A percentile compares a stretch with the other conserved stretches of the same genome.
Conservation (phyloP, 2,113 vertebrate genomes). For the Probosciger aterrimus region DNA sequence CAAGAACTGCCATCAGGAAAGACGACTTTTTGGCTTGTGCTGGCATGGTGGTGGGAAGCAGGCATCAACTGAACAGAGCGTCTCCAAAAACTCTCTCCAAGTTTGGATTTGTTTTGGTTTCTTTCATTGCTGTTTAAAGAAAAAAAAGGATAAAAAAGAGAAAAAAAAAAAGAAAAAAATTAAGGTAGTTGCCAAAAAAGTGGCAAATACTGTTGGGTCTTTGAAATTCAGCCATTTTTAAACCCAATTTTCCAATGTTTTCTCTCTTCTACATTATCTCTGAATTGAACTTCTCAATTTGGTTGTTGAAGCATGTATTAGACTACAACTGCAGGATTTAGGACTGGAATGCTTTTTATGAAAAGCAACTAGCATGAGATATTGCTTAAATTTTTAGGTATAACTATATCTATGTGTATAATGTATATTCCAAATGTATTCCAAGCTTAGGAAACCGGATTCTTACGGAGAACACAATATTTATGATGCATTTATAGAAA, state of each 20-base stretch:
- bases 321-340: slow-evolving; percentile 69
- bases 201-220: slow-evolving; percentile 74
- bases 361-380: slow-evolving; percentile 82
- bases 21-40: slow-evolving; percentile 59
- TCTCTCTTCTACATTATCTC: slow-evolving; percentile 58
- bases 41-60: slow-evolving; percentile 61
- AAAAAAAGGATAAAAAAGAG: not conserved
- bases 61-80: slow-evolving; percentile 57
- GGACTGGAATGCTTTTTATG: slow-evolving; percentile 77
- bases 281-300: slow-evolving; percentile 58
- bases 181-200: slow-evolving; percentile 73
- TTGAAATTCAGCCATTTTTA: slow-evolving; percentile 68
- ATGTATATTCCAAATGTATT: slow-evolving; percentile 82
- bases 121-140: slow-evolving; percentile 58
- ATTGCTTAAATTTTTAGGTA: slow-evolving; percentile 77
- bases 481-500: slow-evolving; percentile 82
- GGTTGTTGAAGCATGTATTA: slow-evolving; percentile 75
- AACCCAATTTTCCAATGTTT: slow-evolving; percentile 63
- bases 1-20: slow-evolving; percentile 54
- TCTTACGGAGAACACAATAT: slow-evolving; percentile 79
- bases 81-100: slow-evolving; percentile 57
- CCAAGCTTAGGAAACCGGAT: slow-evolving; percentile 77
- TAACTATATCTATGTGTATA: slow-evolving; percentile 79
- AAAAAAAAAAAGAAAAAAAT: not conserved
- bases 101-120: slow-evolving; percentile 52